phyloP scores from a whole-genome alignment of 2,113 vertebrate genomes.

The Cinclus mexicanus region DNA sequence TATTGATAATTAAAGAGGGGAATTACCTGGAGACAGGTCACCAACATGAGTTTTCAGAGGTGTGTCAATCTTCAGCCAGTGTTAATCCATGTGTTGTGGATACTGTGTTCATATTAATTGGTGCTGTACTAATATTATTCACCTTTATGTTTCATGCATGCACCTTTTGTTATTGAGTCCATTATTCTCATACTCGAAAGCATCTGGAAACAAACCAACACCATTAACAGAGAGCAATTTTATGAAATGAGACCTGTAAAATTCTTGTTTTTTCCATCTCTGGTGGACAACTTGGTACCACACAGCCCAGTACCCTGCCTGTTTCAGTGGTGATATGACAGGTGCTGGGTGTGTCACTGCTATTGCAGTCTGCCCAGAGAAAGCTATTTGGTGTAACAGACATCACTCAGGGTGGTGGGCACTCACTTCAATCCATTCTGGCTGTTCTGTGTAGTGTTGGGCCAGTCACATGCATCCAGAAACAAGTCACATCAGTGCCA shows the following conservation, averaged over 20 bases:
- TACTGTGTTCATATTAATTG: neutral
- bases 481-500: neutral
- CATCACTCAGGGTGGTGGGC: neutral
- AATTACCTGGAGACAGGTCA: conserved; percentile 3
- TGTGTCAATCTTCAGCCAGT: neutral
- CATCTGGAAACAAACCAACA: neutral
- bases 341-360: neutral
- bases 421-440: neutral
- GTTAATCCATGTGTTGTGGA: accelerated
- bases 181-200: neutral
- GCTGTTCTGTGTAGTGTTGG: neutral
- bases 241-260: neutral
- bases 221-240: neutral
- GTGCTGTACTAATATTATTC: neutral
- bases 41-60: neutral
- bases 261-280: neutral
- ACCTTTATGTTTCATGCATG: neutral
- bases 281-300: neutral
- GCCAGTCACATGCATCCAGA: neutral
- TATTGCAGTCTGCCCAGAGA: neutral
- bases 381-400: neutral
- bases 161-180: neutral
- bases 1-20: neutral
- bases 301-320: accelerated
- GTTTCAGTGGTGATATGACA: neutral